Conservation (phyloP, 2,113 vertebrate species). For the Lipophrys pholis region DNA sequence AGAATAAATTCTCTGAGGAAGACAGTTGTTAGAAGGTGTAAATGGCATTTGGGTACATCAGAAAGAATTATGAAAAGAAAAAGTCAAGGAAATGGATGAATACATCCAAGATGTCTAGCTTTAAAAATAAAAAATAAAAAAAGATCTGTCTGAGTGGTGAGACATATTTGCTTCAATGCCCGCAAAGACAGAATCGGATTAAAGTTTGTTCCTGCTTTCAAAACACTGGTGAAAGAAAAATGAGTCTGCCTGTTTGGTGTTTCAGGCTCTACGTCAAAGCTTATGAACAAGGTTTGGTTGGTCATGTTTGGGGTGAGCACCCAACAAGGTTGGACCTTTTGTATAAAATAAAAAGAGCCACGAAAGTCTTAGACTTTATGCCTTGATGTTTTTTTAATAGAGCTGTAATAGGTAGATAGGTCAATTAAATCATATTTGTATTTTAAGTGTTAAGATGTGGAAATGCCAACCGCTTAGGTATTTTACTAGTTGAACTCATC, state of each 20-base stretch:
- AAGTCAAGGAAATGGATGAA: too few relatives aligned
- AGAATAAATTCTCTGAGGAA: not conserved
- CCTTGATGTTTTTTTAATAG: not conserved
- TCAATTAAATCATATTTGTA: too few relatives aligned
- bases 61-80: not conserved
- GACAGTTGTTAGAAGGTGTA: not conserved
- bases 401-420: too few relatives aligned
- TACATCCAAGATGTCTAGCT: too few relatives aligned
- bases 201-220: not conserved
- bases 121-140: too few relatives aligned
- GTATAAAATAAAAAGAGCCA: conserved; percentile 20
- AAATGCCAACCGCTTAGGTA: too few relatives aligned
- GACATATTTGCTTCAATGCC: not conserved
- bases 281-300: not conserved
- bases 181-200: not conserved
- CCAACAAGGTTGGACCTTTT: conserved; percentile 18
- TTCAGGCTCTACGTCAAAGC: not conserved
- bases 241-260: not conserved
- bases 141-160: not conserved
- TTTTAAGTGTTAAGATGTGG: too few relatives aligned
- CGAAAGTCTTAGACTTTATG: conserved; percentile 21
- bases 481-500: too few relatives aligned
- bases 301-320: conserved; percentile 14
- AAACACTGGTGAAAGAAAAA: not conserved
- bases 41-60: not conserved